These are phyloP conservation scores for Orientallactaga bullata DNA, from an alignment of 2,113 vertebrate species.

Conservation along the genomic window DNA sequence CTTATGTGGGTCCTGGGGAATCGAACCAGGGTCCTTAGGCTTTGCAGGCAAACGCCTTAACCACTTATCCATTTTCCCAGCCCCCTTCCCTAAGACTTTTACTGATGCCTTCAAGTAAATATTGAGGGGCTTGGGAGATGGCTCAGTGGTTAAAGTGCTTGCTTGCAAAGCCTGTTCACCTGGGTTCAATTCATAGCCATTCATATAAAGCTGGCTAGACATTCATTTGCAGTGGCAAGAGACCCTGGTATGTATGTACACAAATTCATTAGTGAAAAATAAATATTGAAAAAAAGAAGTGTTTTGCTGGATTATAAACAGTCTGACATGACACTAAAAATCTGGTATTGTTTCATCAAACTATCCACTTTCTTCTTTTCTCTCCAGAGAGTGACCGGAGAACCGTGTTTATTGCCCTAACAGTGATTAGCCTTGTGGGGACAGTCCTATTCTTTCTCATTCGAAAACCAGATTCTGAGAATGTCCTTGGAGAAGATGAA, in stretches of 20 bases:
- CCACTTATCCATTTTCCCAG: too few species aligned
- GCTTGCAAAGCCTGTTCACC: too few species aligned
- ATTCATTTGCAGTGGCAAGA: too few species aligned
- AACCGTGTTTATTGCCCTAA: conserved; percentile 97
- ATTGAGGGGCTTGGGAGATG: too few species aligned
- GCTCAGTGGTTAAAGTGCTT: too few species aligned
- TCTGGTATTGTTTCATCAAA: background rate
- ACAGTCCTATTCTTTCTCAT: conserved; percentile 98
- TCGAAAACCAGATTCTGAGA: conserved; percentile 89
- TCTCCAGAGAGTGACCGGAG: conserved; percentile 93
- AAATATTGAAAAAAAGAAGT: background rate
- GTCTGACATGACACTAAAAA: background rate
- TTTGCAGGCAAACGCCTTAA: too few species aligned
- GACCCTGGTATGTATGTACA: too few species aligned
- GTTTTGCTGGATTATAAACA: background rate
- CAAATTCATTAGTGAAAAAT: background rate
- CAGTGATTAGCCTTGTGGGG: conserved; percentile 97
- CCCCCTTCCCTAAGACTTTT: too few species aligned
- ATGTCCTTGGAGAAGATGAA: conserved; percentile 84
- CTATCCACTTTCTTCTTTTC: conserved; percentile 27
- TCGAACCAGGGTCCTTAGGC: too few species aligned
- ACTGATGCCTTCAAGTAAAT: background rate
- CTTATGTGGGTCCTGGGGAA: too few species aligned
- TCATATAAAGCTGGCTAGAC: too few species aligned
- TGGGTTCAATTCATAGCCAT: background rate